Conservation (phyloP, 2,113 vertebrate genomes). For the Cyphomyrus discorhynchus region DNA sequence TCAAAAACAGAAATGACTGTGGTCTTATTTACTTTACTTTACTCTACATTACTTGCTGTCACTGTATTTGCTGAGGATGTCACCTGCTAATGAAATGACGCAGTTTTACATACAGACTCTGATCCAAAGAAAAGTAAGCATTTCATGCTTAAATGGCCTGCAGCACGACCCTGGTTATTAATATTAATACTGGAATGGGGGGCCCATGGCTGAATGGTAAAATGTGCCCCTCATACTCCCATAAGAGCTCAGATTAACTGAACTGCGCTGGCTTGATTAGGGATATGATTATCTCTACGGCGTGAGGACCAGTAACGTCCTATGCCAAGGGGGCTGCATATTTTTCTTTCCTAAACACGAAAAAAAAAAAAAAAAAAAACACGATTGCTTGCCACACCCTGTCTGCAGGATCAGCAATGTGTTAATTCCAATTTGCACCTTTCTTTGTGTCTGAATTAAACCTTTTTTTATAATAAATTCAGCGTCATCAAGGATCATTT, state of each 20-base stretch:
- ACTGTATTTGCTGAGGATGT: neutral
- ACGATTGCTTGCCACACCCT: neutral
- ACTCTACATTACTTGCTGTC: neutral
- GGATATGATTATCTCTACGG: neutral
- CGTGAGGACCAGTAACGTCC: conserved; percentile 42
- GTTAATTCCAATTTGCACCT: neutral
- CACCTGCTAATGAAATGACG: neutral
- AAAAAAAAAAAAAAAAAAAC: neutral
- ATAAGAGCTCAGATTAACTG: neutral
- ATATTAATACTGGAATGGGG: neutral
- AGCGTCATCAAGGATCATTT: neutral
- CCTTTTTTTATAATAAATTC: neutral
- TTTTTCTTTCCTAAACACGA: neutral
- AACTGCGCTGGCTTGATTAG: neutral
- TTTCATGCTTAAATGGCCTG: neutral
- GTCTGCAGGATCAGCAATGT: neutral
- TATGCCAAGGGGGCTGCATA: conserved; percentile 25
- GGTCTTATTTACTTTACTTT: neutral
- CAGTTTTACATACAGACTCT: neutral
- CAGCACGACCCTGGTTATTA: neutral
- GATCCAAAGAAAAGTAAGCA: neutral
- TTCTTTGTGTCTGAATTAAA: neutral
- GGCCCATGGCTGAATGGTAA: neutral
- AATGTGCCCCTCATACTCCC: neutral
- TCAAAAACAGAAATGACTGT: neutral